Percentiles rank a stretch among this genome's conserved stretches.
Conservation (phyloP, 2,113 vertebrate species). For the Chionomys nivalis region DNA sequence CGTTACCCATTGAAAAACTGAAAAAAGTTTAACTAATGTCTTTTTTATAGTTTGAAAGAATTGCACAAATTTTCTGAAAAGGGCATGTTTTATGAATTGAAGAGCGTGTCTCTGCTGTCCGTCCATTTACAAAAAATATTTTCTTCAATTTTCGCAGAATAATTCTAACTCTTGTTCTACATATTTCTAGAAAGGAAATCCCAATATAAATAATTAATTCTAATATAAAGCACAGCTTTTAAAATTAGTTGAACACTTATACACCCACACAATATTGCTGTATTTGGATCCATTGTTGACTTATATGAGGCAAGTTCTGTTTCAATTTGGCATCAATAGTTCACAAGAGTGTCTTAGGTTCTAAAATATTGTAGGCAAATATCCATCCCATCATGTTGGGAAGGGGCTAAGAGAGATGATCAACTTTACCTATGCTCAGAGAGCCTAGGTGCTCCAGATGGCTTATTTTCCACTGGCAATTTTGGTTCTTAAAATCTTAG, state of each 20-base stretch:
- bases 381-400: slow-evolving; percentile 57
- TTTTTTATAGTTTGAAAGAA: not conserved
- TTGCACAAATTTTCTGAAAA: not conserved
- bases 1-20: not conserved
- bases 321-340: slow-evolving; percentile 64
- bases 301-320: slow-evolving; percentile 2
- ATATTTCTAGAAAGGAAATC: not conserved
- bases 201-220: not conserved
- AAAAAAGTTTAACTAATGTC: not conserved
- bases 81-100: not conserved
- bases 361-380: slow-evolving; percentile 69
- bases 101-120: not conserved
- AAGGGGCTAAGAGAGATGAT: slow-evolving; percentile 46
- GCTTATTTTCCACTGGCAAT: slow-evolving; percentile 69
- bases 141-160: not conserved
- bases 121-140: slow-evolving; percentile 9
- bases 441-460: slow-evolving; percentile 68
- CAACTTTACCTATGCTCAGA: slow-evolving; percentile 13
- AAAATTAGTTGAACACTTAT: slow-evolving; percentile 6
- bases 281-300: slow-evolving; percentile 51
- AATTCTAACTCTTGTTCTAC: slow-evolving; percentile 10
- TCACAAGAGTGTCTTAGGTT: slow-evolving; percentile 58
- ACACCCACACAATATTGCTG: not conserved
- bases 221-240: not conserved
- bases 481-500: slow-evolving; percentile 44